phyloP scores from a whole-genome alignment of 2,797 vertebrate genomes.

The Phyllotis vaccarum region DNA sequence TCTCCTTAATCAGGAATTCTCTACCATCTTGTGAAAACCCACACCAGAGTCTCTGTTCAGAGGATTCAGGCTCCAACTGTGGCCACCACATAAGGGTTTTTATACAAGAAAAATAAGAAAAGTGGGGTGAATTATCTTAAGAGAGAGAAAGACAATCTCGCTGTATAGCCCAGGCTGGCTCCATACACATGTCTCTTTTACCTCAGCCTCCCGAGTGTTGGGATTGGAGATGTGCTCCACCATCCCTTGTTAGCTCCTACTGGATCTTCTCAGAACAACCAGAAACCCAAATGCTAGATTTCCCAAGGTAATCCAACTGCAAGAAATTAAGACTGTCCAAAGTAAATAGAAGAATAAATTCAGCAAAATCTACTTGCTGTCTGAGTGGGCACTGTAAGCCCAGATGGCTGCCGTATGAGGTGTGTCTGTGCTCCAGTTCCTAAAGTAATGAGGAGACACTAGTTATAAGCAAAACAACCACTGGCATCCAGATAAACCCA shows the following conservation, averaged over 20 bases:
- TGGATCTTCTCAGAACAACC: background rate
- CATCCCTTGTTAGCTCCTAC: background rate
- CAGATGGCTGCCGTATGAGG: background rate
- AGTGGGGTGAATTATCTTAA: too few species aligned
- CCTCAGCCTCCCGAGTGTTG: background rate
- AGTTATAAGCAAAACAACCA: background rate
- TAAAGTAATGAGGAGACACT: background rate
- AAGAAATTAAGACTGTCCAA: slow-evolving; percentile 21
- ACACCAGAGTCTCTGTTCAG: background rate
- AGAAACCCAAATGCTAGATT: slow-evolving; percentile 30
- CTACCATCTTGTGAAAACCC: background rate
- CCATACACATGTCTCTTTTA: background rate
- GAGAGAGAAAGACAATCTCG: background rate
- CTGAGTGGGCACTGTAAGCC: background rate
- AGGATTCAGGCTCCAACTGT: background rate
- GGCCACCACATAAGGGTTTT: background rate
- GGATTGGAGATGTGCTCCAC: background rate
- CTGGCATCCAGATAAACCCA: background rate
- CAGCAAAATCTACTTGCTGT: background rate
- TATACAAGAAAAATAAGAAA: background rate
- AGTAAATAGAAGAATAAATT: slow-evolving; percentile 13
- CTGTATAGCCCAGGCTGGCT: background rate
- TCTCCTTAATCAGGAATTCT: background rate
- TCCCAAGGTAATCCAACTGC: background rate
- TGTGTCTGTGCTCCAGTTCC: background rate